A percentile compares a stretch with the other conserved stretches of the same genome.
These are phyloP conservation scores for Standfussiana lucernea DNA, from an alignment of 2,888 invertebrate species.

Conservation along the genomic window DNA sequence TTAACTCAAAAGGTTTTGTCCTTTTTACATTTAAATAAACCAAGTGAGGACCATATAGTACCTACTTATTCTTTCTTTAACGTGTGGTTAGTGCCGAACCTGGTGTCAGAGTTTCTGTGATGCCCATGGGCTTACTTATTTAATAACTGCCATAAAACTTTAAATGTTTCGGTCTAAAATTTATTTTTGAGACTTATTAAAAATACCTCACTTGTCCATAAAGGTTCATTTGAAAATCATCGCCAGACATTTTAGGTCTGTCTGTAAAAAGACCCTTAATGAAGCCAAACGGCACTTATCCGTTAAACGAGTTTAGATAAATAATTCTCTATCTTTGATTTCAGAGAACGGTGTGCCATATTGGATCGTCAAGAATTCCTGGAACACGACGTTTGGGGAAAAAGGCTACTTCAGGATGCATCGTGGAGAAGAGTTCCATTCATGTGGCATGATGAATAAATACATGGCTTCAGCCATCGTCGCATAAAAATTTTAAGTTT, in stretches of 20 bases:
- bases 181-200: not conserved
- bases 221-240: not conserved
- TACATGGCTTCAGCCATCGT: conserved; percentile 18
- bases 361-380: conserved; percentile 91
- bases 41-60: too few relatives aligned
- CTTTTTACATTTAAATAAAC: too few relatives aligned
- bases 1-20: too few relatives aligned
- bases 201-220: not conserved
- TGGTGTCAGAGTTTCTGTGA: too few relatives aligned
- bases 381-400: conserved; percentile 93
- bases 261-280: too few relatives aligned
- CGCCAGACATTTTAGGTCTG: not conserved
- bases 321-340: conserved; percentile 8
- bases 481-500: conserved; percentile 4
- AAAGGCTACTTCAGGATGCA: conserved; percentile 95
- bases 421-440: conserved; percentile 92
- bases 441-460: conserved; percentile 51
- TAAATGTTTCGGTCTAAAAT: too few relatives aligned
- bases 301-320: not conserved
- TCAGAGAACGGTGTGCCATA: conserved; percentile 42
- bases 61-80: too few relatives aligned
- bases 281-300: too few relatives aligned
- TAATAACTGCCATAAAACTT: too few relatives aligned
- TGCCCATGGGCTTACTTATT: too few relatives aligned
- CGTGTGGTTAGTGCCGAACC: too few relatives aligned